These are phyloP conservation scores for Campopleginae sp. DNA, from an alignment of 2,888 invertebrate genomes.

Conservation along the genomic window DNA sequence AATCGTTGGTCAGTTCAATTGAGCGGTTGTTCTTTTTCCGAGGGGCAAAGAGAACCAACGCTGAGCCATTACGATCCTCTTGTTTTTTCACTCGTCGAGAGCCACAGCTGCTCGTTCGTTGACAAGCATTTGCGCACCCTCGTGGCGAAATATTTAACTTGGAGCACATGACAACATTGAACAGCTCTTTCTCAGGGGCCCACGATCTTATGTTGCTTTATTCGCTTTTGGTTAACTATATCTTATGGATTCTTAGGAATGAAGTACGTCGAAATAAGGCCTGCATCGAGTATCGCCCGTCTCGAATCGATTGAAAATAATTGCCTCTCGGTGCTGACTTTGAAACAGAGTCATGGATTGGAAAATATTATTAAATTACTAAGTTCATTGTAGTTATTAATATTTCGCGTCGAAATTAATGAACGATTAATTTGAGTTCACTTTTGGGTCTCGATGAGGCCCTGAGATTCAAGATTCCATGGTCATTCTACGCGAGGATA, in stretches of 20 bases:
- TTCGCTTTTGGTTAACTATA: conserved; percentile 24
- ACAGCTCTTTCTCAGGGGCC: conserved; percentile 19
- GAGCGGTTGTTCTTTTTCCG: conserved; percentile 78
- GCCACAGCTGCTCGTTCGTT: conserved; percentile 77
- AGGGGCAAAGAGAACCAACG: conserved; percentile 69
- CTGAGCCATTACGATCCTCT: conserved; percentile 75
- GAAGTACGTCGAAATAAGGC: conserved; percentile 14
- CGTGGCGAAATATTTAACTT: conserved; percentile 37
- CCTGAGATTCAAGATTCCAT: background rate
- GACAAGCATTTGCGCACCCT: conserved; percentile 1
- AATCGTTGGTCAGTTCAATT: conserved; percentile 77
- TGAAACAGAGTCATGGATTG: conserved; percentile 20
- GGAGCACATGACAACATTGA: conserved; percentile 30
- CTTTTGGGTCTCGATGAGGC: background rate
- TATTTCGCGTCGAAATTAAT: background rate
- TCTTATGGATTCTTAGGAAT: conserved; percentile 34
- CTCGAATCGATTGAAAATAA: conserved; percentile 44
- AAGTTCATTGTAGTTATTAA: conserved; percentile 11
- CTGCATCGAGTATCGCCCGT: conserved; percentile 24
- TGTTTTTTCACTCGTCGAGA: conserved; percentile 70
- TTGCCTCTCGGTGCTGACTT: conserved; percentile 30
- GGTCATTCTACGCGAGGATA: background rate
- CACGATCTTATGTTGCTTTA: conserved; percentile 44
- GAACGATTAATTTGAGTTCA: background rate
- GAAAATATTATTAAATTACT: conserved; percentile 20